Evolutionary conservation across 2,113 vertebrate species (phyloP).

Genomic region (Xenopus borealis): DNA sequence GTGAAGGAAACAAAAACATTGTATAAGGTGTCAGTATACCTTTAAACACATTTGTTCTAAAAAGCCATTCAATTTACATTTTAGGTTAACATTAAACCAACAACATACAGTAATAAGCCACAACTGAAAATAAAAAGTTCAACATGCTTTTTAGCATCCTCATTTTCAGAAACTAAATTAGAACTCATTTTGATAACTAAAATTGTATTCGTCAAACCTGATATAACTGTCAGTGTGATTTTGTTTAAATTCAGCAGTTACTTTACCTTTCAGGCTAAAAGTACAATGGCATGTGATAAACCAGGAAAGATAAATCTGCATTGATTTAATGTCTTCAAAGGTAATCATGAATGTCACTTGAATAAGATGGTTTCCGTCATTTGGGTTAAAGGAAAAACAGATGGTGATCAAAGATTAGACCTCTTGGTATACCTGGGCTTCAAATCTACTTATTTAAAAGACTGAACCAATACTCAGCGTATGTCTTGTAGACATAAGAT

Average conservation of each 20-base stretch:
- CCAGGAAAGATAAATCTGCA: neutral
- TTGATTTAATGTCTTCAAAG: neutral
- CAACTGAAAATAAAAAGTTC: too few species aligned
- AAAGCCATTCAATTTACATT: too few species aligned
- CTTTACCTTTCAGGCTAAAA: neutral
- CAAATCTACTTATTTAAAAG: too few species aligned
- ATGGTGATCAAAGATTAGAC: neutral
- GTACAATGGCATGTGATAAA: neutral
- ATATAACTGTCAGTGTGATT: neutral
- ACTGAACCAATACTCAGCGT: too few species aligned
- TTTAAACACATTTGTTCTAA: too few species aligned
- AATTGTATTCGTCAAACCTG: neutral
- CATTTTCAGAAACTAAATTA: neutral
- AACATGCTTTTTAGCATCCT: too few species aligned
- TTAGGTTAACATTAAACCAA: too few species aligned
- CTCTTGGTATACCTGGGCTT: neutral
- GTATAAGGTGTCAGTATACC: too few species aligned
- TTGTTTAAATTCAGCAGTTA: neutral
- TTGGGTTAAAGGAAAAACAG: neutral
- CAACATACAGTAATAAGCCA: too few species aligned
- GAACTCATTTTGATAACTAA: neutral
- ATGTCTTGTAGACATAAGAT: too few species aligned
- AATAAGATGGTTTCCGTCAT: neutral
- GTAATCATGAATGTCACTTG: constrained; percentile 1
- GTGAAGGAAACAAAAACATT: too few species aligned